Conservation (phyloP, 2,888 invertebrate species). For the Cremastinae sp. region DNA sequence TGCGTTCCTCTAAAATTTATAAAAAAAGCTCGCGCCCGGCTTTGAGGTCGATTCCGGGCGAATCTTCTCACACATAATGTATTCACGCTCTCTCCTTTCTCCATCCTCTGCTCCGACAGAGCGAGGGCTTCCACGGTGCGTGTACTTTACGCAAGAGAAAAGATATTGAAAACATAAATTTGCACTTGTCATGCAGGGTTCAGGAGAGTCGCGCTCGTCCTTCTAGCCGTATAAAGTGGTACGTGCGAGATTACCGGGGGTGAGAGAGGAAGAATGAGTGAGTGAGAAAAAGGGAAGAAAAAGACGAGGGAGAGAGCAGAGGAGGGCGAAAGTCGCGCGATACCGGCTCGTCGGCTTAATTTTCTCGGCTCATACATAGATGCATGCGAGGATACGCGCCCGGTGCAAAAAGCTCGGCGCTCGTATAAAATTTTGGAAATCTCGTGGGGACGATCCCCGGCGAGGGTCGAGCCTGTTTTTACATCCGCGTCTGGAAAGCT, state of each 20-base stretch:
- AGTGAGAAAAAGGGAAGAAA: constrained; percentile 1
- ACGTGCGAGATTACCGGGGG: not conserved
- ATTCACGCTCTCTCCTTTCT: too few species aligned
- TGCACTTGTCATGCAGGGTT: constrained; percentile 60
- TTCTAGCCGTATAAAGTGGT: not conserved
- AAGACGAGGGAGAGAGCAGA: too few species aligned
- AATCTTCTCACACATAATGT: too few species aligned
- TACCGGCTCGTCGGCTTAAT: constrained; percentile 64
- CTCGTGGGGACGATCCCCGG: too few species aligned
- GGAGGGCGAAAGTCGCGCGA: constrained; percentile 27
- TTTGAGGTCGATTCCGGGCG: too few species aligned
- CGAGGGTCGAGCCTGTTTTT: constrained; percentile 18
- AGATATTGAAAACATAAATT: constrained; percentile 70
- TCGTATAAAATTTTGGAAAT: not conserved
- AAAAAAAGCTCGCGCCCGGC: too few species aligned
- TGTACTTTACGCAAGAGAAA: constrained; percentile 17
- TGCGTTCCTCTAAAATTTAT: too few species aligned
- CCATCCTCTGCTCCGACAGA: too few species aligned
- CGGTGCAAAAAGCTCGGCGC: not conserved
- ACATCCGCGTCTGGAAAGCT: constrained; percentile 38
- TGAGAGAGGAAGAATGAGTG: not conserved
- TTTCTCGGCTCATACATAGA: constrained; percentile 68
- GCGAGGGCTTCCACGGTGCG: not conserved
- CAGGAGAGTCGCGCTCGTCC: not conserved
- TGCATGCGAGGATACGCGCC: constrained; percentile 68